Percentiles rank a stretch among this genome's conserved stretches.
Evolutionary conservation across 2,888 invertebrate species (phyloP).

Genomic region (Melangyna quadrimaculata): DNA sequence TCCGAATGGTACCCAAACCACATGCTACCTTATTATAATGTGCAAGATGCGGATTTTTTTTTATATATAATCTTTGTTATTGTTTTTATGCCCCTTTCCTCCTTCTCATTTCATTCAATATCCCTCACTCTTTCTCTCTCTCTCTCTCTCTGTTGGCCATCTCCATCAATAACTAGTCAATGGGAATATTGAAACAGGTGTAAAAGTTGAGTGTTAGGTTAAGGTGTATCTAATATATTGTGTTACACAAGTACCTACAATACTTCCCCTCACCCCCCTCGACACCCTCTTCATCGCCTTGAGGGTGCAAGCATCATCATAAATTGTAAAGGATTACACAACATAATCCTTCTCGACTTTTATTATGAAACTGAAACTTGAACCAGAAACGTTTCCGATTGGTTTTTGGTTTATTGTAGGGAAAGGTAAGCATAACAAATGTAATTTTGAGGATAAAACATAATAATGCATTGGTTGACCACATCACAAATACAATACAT

Average conservation of each 20-base stretch:
- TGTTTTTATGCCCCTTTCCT: background rate
- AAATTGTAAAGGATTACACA: slow-evolving; percentile 60
- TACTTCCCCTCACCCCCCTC: background rate
- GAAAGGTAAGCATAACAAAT: slow-evolving; percentile 1
- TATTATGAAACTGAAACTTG: slow-evolving; percentile 45
- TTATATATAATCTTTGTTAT: slow-evolving; percentile 44
- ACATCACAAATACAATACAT: too few species aligned
- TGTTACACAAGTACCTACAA: slow-evolving; percentile 11
- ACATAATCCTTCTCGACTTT: slow-evolving; percentile 38
- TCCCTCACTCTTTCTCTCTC: background rate
- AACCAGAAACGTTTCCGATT: slow-evolving; percentile 27
- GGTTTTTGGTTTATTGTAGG: slow-evolving; percentile 11
- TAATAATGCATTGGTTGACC: slow-evolving; percentile 6
- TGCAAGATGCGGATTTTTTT: slow-evolving; percentile 30
- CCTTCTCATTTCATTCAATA: too few species aligned
- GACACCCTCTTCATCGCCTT: background rate
- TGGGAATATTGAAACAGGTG: slow-evolving; percentile 31
- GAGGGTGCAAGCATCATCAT: slow-evolving; percentile 44
- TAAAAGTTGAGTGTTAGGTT: background rate
- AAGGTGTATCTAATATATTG: background rate
- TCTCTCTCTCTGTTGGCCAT: background rate
- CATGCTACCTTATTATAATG: slow-evolving; percentile 33
- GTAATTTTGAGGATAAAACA: slow-evolving; percentile 3
- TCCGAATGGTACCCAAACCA: slow-evolving; percentile 49
- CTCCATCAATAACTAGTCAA: slow-evolving; percentile 42